These are phyloP conservation scores for Heptranchias perlo DNA, from an alignment of 2,113 vertebrate genomes.

Conservation along the genomic window DNA sequence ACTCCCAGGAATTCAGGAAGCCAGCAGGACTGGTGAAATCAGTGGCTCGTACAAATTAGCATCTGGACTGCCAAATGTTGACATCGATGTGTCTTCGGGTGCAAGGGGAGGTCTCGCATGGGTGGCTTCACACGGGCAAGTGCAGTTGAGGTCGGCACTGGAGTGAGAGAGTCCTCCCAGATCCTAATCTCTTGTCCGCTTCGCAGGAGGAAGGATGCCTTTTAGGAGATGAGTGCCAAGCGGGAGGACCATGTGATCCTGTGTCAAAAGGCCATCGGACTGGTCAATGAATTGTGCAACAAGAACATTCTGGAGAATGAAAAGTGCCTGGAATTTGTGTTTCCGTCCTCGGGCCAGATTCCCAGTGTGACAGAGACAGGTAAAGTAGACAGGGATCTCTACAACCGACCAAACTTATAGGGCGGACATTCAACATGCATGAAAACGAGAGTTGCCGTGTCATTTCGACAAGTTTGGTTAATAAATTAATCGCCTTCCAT, in stretches of 20 bases:
- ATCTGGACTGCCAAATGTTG: neutral
- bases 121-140: neutral
- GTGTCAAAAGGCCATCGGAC: constrained; percentile 53
- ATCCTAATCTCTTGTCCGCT: neutral
- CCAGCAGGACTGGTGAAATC: neutral
- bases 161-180: constrained; percentile 30
- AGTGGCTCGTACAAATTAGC: neutral
- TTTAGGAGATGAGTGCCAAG: constrained; percentile 53
- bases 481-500: neutral
- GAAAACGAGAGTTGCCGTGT: neutral
- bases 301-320: constrained; percentile 54
- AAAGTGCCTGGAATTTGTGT: constrained; percentile 56
- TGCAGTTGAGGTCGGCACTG: constrained; percentile 5
- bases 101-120: constrained; percentile 6
- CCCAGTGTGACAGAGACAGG: constrained; percentile 57
- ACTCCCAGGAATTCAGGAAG: constrained; percentile 41
- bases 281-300: constrained; percentile 56
- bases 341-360: constrained; percentile 53
- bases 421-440: neutral
- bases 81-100: neutral
- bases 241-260: constrained; percentile 48
- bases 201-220: constrained; percentile 48
- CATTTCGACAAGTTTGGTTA: neutral
- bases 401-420: neutral
- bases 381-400: constrained; percentile 42